Evolutionary conservation across 2,888 invertebrate species (phyloP), one percentile per base, ranked within the genome.

Genomic region (Seira ritae): DNA sequence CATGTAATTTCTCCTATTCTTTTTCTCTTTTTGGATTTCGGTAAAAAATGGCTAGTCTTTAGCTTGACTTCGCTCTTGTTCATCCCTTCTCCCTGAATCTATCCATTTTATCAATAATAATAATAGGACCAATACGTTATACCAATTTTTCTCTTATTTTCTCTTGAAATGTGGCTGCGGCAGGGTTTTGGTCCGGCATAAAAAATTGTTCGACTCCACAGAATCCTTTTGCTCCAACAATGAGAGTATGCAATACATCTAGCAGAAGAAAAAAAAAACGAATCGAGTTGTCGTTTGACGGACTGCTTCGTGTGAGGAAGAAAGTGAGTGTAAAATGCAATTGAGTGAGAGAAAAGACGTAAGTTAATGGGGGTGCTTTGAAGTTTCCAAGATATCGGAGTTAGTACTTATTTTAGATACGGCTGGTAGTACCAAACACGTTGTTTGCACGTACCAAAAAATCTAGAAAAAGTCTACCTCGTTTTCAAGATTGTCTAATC

Each of bases 51-150:
- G 62, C 20, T 20, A 22, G 62, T 62, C 62, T 62, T 62, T 62
- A 62, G 62, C 10, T 20, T 22, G n/a, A 62, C 62, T 62, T 62
- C 6, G 12, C 55, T 55, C 55, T 62, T 10, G 20, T 62, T 62
- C 62, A 62, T 62, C 62, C 62, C 62, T 62, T 20, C 62, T 12
- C 1, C 31, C 50, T 3, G 62, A 62, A 20, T 20, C 62, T 19
- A 62, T 62, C 62, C 62, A 62, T 62, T 62, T 62, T 62, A 62
- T 62, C 62, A 19, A 22, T 50, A 70, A 70, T 46, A 70, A 74
- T 75, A 75, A 67, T 75, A 75, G 74, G 22, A 19, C 66, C 74
- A 75, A 75, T 75, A 75, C 65, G 66, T 75, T 75, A 75, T 67
- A 19, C 74, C 66, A 67, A 75, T 67, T 75, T 75, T 74, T 75